Evolutionary conservation across 2,888 invertebrate species (phyloP).

Genomic region (Eristalis intricaria): DNA sequence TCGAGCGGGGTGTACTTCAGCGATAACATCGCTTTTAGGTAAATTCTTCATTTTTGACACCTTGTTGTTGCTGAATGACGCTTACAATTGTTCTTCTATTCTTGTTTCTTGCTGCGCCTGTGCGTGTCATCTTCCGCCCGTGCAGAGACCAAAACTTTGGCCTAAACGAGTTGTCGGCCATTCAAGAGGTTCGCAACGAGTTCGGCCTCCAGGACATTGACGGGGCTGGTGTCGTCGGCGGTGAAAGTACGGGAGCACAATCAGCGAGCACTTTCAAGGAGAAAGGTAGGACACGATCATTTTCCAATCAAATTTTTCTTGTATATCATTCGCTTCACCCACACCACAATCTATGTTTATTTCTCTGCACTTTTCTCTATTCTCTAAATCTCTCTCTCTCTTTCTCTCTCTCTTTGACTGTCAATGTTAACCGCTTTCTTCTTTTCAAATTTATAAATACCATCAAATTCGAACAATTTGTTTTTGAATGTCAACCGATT

Average conservation of each 20-base stretch:
- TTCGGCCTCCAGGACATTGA: slow-evolving; percentile 85
- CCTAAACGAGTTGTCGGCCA: slow-evolving; percentile 83
- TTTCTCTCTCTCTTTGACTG: slow-evolving; percentile 9
- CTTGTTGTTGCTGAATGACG: neutral
- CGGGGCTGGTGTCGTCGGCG: slow-evolving; percentile 76
- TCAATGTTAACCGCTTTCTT: neutral
- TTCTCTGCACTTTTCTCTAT: slow-evolving; percentile 8
- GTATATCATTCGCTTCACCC: neutral
- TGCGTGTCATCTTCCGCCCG: slow-evolving; percentile 21
- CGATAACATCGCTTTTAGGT: slow-evolving; percentile 81
- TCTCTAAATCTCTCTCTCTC: no score
- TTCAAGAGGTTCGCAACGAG: slow-evolving; percentile 83
- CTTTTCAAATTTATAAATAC: slow-evolving; percentile 6
- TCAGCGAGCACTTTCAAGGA: slow-evolving; percentile 84
- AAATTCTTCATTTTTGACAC: slow-evolving; percentile 55
- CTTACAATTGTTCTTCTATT: slow-evolving; percentile 11
- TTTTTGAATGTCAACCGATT: slow-evolving; percentile 42
- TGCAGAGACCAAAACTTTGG: slow-evolving; percentile 85
- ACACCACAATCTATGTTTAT: neutral
- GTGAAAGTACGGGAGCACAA: slow-evolving; percentile 78
- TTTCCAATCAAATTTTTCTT: slow-evolving; percentile 21
- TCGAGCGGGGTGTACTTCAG: slow-evolving; percentile 80
- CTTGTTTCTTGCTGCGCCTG: neutral
- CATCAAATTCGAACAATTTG: neutral
- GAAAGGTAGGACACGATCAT: slow-evolving; percentile 83